Evolutionary conservation across 1,140 invertebrate species (phyloP).

Genomic region (Pygmarrhopalites habei): DNA sequence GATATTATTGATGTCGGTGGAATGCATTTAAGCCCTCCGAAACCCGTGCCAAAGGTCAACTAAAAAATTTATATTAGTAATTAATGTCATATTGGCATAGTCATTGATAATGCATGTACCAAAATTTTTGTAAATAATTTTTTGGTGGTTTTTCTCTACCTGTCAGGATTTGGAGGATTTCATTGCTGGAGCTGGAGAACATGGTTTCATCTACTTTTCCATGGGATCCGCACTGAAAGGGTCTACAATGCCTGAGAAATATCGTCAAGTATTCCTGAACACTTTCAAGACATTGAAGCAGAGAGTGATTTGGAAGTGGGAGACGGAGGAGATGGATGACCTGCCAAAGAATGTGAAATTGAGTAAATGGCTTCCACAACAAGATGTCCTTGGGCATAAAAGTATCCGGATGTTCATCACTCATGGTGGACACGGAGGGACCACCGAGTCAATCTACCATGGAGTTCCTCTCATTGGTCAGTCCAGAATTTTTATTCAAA

Average conservation of each 20-base stretch:
- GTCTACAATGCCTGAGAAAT: constrained; percentile 45
- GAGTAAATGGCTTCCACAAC: constrained; percentile 69
- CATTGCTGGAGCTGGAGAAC: background rate
- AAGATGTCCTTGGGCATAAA: constrained; percentile 56
- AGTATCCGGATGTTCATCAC: constrained; percentile 48
- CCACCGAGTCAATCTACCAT: constrained; percentile 51
- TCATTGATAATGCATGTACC: no score
- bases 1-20: constrained; percentile 22
- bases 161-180: constrained; percentile 7
- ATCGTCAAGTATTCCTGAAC: constrained; percentile 40
- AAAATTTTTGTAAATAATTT: background rate
- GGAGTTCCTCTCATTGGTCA: constrained; percentile 52
- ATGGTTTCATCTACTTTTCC: constrained; percentile 17
- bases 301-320: constrained; percentile 44
- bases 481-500: no score
- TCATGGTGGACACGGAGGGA: constrained; percentile 30
- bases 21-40: constrained; percentile 33
- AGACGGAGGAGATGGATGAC: constrained; percentile 38
- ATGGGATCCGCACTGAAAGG: constrained; percentile 12
- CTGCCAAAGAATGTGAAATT: constrained; percentile 61
- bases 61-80: no score
- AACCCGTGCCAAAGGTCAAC: constrained; percentile 45
- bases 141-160: background rate
- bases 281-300: constrained; percentile 41
- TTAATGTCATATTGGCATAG: no score